phyloP scores from a whole-genome alignment of 1,140 invertebrate genomes.

The Drosophila chauvacae region DNA sequence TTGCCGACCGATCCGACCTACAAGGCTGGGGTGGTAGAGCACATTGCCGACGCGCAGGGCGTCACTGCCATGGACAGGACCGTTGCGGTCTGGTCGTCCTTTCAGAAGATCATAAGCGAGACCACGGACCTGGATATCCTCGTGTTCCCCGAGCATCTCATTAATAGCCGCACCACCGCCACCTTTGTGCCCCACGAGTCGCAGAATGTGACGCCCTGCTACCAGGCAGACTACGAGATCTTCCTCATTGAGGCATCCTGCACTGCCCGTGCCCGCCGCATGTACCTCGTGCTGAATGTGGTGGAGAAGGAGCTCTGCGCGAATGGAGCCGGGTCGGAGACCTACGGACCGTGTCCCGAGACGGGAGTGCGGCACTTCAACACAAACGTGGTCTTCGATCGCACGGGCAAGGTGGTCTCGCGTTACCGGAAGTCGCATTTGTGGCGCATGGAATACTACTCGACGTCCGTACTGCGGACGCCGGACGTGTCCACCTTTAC shows the following conservation, averaged over 20 bases:
- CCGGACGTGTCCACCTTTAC: conserved; percentile 84
- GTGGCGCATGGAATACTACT: conserved; percentile 84
- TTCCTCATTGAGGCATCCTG: conserved; percentile 74
- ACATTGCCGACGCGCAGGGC: conserved; percentile 4
- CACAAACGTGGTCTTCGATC: conserved; percentile 90
- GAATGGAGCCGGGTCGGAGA: conserved; percentile 8
- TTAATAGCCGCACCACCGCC: conserved; percentile 63
- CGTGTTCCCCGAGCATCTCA: conserved; percentile 91
- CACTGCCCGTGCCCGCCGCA: conserved; percentile 38
- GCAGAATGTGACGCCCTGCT: conserved; percentile 62
- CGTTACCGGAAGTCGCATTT: conserved; percentile 91
- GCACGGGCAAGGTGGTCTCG: conserved; percentile 85
- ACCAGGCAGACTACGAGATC: conserved; percentile 64
- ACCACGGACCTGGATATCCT: conserved; percentile 88
- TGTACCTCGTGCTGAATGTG: conserved; percentile 78
- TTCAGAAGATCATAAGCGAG: conserved; percentile 43
- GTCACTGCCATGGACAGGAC: neutral
- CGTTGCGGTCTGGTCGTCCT: neutral
- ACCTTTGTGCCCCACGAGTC: conserved; percentile 66
- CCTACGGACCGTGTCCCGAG: conserved; percentile 45
- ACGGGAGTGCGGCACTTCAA: conserved; percentile 85
- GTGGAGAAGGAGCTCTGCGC: conserved; percentile 69
- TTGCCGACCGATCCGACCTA: conserved; percentile 85
- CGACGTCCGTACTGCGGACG: conserved; percentile 23
- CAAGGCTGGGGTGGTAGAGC: conserved; percentile 86